Conservation (phyloP, 37 sponge, comb jelly and placozoan genomes). For the Beroe forskalii region DNA sequence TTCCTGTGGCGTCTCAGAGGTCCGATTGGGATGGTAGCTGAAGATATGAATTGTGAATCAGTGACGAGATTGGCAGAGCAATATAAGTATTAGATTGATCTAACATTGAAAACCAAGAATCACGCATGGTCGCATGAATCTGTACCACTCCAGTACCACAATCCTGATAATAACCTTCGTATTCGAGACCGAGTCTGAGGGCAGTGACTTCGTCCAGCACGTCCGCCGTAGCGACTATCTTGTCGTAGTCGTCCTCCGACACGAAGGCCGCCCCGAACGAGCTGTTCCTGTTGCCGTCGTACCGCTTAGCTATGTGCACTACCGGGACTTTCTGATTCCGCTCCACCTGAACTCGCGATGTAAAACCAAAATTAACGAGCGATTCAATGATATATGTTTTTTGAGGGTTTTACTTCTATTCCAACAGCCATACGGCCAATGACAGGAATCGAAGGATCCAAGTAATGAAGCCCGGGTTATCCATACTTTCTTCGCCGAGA, state of each 20-base stretch:
- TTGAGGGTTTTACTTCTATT: too few species aligned
- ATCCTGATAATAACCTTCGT: slow-evolving; percentile 33
- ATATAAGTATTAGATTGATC: too few species aligned
- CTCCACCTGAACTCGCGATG: background rate
- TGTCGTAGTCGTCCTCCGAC: slow-evolving; percentile 54
- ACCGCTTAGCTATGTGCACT: slow-evolving; percentile 58
- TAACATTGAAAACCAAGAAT: too few species aligned
- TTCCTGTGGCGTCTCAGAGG: slow-evolving; percentile 52
- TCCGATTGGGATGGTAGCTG: slow-evolving; percentile 61
- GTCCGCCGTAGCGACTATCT: slow-evolving; percentile 55
- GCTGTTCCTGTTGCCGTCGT: slow-evolving; percentile 62
- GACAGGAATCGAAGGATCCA: too few species aligned
- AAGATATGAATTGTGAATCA: background rate
- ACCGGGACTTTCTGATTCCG: slow-evolving; percentile 57
- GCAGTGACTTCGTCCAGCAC: slow-evolving; percentile 62
- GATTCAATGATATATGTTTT: too few species aligned
- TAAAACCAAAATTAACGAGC: too few species aligned
- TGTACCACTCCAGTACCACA: too few species aligned
- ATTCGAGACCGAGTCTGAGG: slow-evolving; percentile 59
- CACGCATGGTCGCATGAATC: too few species aligned
- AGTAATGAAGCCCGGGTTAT: too few species aligned
- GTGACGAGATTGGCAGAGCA: too few species aligned
- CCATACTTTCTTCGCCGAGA: too few species aligned
- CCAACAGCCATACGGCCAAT: too few species aligned
- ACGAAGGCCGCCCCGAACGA: slow-evolving; percentile 57